phyloP scores from a whole-genome alignment of 2,113 vertebrate species.

The Sebastes fasciatus region DNA sequence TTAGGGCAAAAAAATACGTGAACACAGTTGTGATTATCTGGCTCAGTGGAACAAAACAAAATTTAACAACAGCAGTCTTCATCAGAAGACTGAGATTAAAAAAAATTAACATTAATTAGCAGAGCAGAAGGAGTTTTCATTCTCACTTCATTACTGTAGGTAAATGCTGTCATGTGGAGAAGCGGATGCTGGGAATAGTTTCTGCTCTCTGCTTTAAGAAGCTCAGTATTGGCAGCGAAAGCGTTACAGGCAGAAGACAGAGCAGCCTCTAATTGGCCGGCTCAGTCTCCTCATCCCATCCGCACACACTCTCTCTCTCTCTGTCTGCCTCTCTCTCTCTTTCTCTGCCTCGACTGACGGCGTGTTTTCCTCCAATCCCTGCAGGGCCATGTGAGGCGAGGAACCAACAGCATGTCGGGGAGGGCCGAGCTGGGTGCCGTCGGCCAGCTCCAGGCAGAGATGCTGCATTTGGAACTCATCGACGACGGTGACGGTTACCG shows the following conservation, averaged over 20 bases:
- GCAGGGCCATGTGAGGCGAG: conserved; percentile 89
- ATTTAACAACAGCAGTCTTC: neutral
- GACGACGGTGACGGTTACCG: conserved; percentile 89
- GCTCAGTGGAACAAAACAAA: rapidly evolving
- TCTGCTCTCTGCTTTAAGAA: conserved; percentile 32
- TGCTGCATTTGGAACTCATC: conserved; percentile 95
- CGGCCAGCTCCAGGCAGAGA: conserved; percentile 93
- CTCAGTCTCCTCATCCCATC: conserved; percentile 66
- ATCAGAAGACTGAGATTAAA: neutral
- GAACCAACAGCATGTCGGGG: conserved; percentile 84
- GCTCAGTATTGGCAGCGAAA: conserved; percentile 52
- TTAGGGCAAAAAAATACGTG: neutral
- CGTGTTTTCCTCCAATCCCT: conserved; percentile 69
- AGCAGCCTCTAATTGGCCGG: conserved; percentile 72
- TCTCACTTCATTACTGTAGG: neutral
- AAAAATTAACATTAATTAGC: neutral
- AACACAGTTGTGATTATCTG: neutral
- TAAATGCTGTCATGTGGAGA: conserved; percentile 19
- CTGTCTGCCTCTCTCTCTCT: conserved; percentile 23
- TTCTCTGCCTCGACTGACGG: conserved; percentile 57
- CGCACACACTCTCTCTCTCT: conserved; percentile 26
- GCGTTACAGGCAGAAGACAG: conserved; percentile 64
- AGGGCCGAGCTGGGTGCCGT: conserved; percentile 87
- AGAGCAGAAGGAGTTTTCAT: neutral
- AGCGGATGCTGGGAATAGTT: conserved; percentile 23